phyloP scores from a whole-genome alignment of 2,797 vertebrate genomes.

The Potorous gilbertii region DNA sequence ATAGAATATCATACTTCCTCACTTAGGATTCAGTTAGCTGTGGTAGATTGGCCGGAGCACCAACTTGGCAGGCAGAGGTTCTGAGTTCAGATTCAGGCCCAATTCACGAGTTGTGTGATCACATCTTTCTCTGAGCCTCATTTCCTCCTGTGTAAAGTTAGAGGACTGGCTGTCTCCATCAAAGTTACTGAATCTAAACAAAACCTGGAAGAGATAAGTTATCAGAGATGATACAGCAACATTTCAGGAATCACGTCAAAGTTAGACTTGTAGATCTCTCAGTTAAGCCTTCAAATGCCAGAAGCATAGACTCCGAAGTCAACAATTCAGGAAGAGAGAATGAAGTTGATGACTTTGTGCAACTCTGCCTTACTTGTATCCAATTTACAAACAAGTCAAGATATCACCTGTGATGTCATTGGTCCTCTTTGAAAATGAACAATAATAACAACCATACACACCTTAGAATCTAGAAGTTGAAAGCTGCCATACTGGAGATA shows the following conservation, averaged over 20 bases:
- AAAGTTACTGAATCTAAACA: background rate
- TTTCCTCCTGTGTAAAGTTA: background rate
- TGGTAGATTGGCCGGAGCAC: background rate
- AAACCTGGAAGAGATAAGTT: background rate
- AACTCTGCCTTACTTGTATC: background rate
- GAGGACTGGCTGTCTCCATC: background rate
- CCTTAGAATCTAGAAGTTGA: background rate
- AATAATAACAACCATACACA: background rate
- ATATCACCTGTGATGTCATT: background rate
- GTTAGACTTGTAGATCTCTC: background rate
- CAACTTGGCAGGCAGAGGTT: background rate
- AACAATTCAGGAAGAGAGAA: background rate
- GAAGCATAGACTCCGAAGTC: no score
- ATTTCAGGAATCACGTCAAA: background rate
- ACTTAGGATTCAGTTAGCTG: background rate
- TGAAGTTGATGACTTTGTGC: background rate
- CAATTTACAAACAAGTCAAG: background rate
- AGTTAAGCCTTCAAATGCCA: background rate
- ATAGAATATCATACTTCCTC: background rate
- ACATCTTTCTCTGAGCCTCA: background rate
- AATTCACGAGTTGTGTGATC: background rate
- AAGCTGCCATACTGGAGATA: background rate
- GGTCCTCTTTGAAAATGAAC: background rate
- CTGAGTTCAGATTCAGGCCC: background rate
- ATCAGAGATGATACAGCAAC: background rate